Conservation (phyloP, 2,797 vertebrate species). For the Mionectes olivaceus region DNA sequence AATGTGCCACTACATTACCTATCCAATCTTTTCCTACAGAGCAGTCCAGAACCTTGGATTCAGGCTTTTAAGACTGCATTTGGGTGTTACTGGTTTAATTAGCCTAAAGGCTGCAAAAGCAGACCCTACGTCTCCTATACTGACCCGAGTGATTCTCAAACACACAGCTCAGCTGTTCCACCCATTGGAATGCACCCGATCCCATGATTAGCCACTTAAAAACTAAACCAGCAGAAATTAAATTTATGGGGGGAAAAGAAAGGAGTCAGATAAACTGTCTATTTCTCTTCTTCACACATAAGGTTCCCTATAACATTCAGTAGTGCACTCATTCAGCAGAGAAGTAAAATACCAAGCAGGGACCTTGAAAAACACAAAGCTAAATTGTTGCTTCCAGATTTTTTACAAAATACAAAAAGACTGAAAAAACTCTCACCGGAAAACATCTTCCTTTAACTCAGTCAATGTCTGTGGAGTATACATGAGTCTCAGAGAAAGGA, state of each 20-base stretch:
- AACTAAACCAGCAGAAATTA: neutral
- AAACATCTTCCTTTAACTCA: neutral
- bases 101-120: neutral
- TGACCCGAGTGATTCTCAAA: neutral
- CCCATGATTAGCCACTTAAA: neutral
- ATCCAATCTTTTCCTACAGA: neutral
- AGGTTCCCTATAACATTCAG: neutral
- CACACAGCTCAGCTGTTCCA: neutral
- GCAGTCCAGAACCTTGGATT: neutral
- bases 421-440: neutral
- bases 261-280: neutral
- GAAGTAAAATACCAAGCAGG: neutral
- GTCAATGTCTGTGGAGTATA: neutral
- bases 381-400: neutral
- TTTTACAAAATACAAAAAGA: neutral
- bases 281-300: neutral
- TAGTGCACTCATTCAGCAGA: neutral
- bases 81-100: neutral
- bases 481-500: neutral
- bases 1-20: neutral
- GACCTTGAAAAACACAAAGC: neutral
- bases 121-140: neutral
- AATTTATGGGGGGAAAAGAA: neutral
- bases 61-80: neutral
- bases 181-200: neutral